A percentile compares a stretch with the other conserved stretches of the same genome.
Evolutionary conservation across 2,888 invertebrate species (phyloP).

Genomic region (Epirrita christyi): DNA sequence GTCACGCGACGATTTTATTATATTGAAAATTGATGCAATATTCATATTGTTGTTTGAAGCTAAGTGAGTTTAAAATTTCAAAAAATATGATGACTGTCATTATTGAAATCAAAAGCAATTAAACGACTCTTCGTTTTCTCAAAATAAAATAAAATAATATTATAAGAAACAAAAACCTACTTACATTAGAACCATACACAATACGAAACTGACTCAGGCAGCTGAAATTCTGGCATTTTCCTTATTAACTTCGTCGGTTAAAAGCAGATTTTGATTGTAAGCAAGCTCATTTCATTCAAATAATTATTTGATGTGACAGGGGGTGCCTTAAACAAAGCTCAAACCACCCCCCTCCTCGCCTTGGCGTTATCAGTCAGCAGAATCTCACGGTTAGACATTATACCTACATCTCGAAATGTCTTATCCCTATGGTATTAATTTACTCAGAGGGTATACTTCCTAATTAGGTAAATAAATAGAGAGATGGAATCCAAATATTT

Average conservation of each 20-base stretch:
- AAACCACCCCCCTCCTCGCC: neutral
- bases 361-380: slow-evolving; percentile 5
- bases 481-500: slow-evolving; percentile 19
- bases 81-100: no score
- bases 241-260: slow-evolving; percentile 2
- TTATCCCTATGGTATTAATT: slow-evolving; percentile 17
- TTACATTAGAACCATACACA: neutral
- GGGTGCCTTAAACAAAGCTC: slow-evolving; percentile 6
- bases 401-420: slow-evolving; percentile 14
- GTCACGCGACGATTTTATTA: no score
- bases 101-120: no score
- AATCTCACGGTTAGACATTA: slow-evolving; percentile 4
- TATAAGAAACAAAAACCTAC: no score
- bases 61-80: no score
- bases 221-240: neutral
- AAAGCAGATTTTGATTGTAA: slow-evolving; percentile 1
- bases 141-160: no score
- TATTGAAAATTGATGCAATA: no score
- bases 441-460: slow-evolving; percentile 11
- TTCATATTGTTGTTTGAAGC: no score
- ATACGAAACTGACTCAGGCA: neutral
- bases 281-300: slow-evolving; percentile 7
- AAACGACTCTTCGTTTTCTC: no score
- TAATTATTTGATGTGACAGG: slow-evolving; percentile 9
- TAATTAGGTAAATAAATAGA: slow-evolving; percentile 21